These are phyloP conservation scores for Corythucha ciliata DNA, from an alignment of 2,888 invertebrate species.

Conservation along the genomic window DNA sequence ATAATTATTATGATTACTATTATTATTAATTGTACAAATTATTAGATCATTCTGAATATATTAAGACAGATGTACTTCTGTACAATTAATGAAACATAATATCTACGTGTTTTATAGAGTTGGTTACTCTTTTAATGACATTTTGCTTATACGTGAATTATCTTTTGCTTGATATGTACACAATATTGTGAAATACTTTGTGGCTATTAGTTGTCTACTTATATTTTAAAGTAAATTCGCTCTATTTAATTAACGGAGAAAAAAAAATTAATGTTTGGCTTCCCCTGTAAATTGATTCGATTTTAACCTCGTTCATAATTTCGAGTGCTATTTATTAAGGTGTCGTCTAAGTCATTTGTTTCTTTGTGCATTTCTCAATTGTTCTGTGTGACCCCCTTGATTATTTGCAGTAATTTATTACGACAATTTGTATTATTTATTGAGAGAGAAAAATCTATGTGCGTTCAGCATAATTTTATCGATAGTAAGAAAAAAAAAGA, in stretches of 20 bases:
- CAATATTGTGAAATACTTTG: constrained; percentile 30
- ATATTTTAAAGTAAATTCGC: constrained; percentile 29
- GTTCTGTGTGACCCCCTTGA: constrained; percentile 32
- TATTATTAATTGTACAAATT: too few relatives aligned
- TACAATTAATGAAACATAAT: too few relatives aligned
- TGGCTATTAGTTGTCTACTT: constrained; percentile 32
- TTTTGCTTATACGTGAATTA: constrained; percentile 29
- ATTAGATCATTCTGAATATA: too few relatives aligned
- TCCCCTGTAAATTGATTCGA: constrained; percentile 27
- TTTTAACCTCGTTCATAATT: constrained; percentile 22
- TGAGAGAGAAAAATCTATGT: too few relatives aligned
- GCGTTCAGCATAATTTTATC: too few relatives aligned
- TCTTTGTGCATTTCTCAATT: constrained; percentile 28
- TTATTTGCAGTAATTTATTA: constrained; percentile 26
- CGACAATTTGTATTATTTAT: constrained; percentile 22
- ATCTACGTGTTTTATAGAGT: constrained; percentile 24
- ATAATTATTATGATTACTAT: too few relatives aligned
- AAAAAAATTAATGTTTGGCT: constrained; percentile 30
- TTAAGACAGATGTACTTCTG: too few relatives aligned
- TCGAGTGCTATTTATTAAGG: constrained; percentile 20
- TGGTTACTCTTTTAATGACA: constrained; percentile 27
- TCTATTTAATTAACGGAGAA: too few relatives aligned
- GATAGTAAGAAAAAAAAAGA: too few relatives aligned
- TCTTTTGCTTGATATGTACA: constrained; percentile 30
- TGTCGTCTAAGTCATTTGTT: constrained; percentile 20